Evolutionary conservation across 2,888 invertebrate genomes (phyloP).

Genomic region (Plagodis dolabraria): DNA sequence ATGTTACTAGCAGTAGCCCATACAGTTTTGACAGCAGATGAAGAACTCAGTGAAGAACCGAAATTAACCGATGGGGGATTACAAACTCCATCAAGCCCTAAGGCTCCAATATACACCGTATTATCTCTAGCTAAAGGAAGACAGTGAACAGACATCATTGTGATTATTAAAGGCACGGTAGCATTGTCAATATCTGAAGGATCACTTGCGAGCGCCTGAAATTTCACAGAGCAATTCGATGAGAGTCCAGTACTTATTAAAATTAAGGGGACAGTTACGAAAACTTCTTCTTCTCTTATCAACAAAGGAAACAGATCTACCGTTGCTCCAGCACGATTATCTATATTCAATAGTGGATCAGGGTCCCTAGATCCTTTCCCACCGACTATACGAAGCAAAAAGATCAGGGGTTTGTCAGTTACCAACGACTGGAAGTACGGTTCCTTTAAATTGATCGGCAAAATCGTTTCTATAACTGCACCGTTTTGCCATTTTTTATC

Average conservation of each 20-base stretch:
- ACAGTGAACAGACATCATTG: slow-evolving; percentile 72
- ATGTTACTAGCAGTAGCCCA: slow-evolving; percentile 66
- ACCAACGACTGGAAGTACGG: slow-evolving; percentile 45
- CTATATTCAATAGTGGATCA: slow-evolving; percentile 62
- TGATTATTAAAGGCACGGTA: slow-evolving; percentile 58
- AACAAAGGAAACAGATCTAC: slow-evolving; percentile 70
- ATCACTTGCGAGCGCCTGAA: slow-evolving; percentile 48
- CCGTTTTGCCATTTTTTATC: slow-evolving; percentile 60
- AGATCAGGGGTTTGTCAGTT: slow-evolving; percentile 63
- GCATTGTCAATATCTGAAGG: slow-evolving; percentile 32
- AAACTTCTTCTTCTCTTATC: slow-evolving; percentile 63
- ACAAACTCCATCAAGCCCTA: slow-evolving; percentile 59
- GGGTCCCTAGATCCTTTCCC: slow-evolving; percentile 60
- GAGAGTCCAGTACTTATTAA: slow-evolving; percentile 52
- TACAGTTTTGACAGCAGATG: slow-evolving; percentile 55
- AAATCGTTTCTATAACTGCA: slow-evolving; percentile 39
- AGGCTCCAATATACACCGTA: slow-evolving; percentile 64
- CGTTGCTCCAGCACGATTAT: slow-evolving; percentile 69
- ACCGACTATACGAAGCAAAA: slow-evolving; percentile 56
- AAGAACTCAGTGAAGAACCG: slow-evolving; percentile 61
- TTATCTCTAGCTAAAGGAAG: slow-evolving; percentile 66
- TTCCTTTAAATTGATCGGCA: slow-evolving; percentile 61
- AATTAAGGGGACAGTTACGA: slow-evolving; percentile 50
- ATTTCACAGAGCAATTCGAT: slow-evolving; percentile 52
- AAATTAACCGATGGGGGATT: slow-evolving; percentile 56